Evolutionary conservation across 2,113 vertebrate genomes (phyloP).

Genomic region (Caranx melampygus): DNA sequence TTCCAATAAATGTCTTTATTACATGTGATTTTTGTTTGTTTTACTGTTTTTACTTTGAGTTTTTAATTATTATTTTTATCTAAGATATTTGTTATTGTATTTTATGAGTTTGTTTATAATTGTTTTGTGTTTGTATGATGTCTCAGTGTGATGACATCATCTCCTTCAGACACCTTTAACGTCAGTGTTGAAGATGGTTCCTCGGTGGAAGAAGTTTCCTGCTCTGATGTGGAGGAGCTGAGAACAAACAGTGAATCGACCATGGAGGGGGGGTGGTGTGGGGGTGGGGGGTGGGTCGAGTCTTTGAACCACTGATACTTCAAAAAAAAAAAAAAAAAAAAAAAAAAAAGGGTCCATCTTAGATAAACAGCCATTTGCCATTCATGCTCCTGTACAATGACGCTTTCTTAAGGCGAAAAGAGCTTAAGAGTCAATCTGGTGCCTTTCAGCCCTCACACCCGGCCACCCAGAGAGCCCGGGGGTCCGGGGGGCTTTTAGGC

Average conservation of each 20-base stretch:
- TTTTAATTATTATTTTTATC: too few relatives aligned
- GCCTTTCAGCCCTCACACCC: conserved; percentile 80
- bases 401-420: conserved; percentile 70
- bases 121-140: too few relatives aligned
- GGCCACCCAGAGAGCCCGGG: conserved; percentile 84
- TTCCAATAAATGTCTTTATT: too few relatives aligned
- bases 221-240: background rate
- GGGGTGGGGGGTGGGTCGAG: background rate
- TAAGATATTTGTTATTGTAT: too few relatives aligned
- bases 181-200: conserved; percentile 5
- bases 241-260: conserved; percentile 15
- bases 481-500: conserved; percentile 22
- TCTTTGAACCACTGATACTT: conserved; percentile 50
- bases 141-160: too few relatives aligned
- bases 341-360: conserved; percentile 41
- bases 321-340: conserved; percentile 22
- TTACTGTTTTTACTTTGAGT: too few relatives aligned
- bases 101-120: too few relatives aligned
- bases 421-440: conserved; percentile 75
- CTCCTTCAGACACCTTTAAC: too few relatives aligned
- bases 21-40: too few relatives aligned
- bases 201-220: conserved; percentile 3
- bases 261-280: too few relatives aligned
- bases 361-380: conserved; percentile 81
- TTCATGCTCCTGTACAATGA: conserved; percentile 79